These are phyloP conservation scores for Ochropleura plecta DNA, from an alignment of 2,888 invertebrate species.

Conservation along the genomic window DNA sequence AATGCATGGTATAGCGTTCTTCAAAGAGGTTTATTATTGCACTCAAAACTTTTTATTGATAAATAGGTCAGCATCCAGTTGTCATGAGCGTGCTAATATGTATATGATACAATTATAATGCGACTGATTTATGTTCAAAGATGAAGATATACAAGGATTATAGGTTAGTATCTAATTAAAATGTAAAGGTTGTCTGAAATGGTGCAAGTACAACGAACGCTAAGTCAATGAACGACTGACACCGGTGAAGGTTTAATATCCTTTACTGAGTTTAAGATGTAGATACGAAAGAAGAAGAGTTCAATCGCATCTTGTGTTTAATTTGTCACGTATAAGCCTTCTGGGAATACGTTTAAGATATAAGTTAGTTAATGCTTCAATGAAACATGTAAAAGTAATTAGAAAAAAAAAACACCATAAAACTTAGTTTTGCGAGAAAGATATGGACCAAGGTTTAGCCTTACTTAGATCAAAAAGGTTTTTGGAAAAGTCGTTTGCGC, in stretches of 20 bases:
- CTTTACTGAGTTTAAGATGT: constrained; percentile 21
- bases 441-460: background rate
- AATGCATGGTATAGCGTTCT: constrained; percentile 23
- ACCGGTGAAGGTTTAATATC: constrained; percentile 28
- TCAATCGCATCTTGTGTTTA: constrained; percentile 20
- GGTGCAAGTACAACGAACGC: constrained; percentile 14
- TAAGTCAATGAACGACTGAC: constrained; percentile 48
- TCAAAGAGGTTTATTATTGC: constrained; percentile 10
- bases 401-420: background rate
- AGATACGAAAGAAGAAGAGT: constrained; percentile 11
- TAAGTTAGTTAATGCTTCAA: background rate
- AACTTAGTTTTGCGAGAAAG: background rate
- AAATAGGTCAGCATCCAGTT: constrained; percentile 34
- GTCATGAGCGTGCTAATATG: background rate
- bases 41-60: constrained; percentile 10
- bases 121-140: background rate
- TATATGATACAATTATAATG: constrained; percentile 10
- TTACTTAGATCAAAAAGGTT: background rate
- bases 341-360: background rate
- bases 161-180: background rate
- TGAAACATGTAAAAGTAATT: background rate
- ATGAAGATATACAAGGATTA: background rate
- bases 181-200: background rate
- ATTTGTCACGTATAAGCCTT: background rate
- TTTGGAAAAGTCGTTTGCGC: background rate